Conservation (phyloP, 2,797 vertebrate genomes). For the Hipposideros larvatus region DNA sequence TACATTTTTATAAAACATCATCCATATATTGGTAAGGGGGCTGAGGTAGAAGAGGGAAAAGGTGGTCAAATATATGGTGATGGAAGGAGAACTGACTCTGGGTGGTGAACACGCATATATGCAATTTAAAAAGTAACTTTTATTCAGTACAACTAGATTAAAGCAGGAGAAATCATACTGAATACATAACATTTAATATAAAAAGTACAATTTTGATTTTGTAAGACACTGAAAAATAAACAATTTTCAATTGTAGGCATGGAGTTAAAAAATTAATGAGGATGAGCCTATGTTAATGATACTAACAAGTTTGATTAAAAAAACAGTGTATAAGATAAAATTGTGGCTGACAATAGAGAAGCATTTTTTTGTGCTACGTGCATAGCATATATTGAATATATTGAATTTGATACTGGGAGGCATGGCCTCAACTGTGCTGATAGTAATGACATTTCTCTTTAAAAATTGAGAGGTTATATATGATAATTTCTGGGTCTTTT, state of each 20-base stretch:
- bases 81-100: too few species aligned
- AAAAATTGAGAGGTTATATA: neutral
- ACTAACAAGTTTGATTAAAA: neutral
- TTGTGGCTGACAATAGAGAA: neutral
- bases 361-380: neutral
- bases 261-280: neutral
- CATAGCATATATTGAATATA: neutral
- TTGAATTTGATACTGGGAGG: neutral
- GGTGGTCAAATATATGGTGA: too few species aligned
- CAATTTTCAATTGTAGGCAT: neutral
- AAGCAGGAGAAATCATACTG: neutral
- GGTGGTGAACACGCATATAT: neutral
- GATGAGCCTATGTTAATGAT: neutral
- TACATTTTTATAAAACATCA: too few species aligned
- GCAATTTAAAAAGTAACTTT: neutral
- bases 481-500: neutral
- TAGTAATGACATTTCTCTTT: neutral
- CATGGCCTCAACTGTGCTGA: neutral
- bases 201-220: slow-evolving; percentile 25
- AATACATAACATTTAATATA: neutral
- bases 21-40: too few species aligned
- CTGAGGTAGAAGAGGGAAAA: too few species aligned
- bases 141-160: neutral
- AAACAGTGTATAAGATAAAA: neutral
- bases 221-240: neutral